Base-by-base conservation (phyloP, 2,797 vertebrate genomes). In the Epinephelus awoara region DNA sequence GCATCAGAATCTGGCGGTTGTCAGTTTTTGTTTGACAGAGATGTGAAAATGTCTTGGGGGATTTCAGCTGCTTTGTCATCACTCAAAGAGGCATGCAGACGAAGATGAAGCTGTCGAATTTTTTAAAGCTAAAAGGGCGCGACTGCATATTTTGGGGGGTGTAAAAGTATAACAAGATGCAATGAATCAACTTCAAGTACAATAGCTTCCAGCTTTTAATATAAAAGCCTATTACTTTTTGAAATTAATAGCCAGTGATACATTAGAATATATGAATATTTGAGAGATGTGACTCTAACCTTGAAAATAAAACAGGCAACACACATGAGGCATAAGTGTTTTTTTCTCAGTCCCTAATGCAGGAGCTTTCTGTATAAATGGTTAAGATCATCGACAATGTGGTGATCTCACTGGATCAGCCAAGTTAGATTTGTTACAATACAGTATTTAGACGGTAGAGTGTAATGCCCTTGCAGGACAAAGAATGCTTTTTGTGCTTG, bases 151-250 rank as follows among this genome's bases (percentile, higher is more conserved):
- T 79, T 72, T 50, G 42, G 4, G 34, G n/a, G 46, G 25, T 59
- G 11, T 51, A 38, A 21, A 58, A 58, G 38, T 67, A 56, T 38
- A 63, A 74, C 51, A 67, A 73, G 42, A 57, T 51, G 59, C 25
- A 38, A 42, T 69, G 15, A 82, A 75, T 82, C 58, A 77, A 67
- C 61, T 70, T 73, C 54, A 77, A 47, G 21, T 21, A 52, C 42
- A 87, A 59, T 21, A 18, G 34, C 44, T 46, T 56, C 15, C 17
- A 58, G 62, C 40, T 51, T 51, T 29, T 11, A 56, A 18, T 25
- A n/a, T 0, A 82, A 71, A 27, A 21, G 10, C 1, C 11, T 18
- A 58, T 25, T 67, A 46, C 44, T 68, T 82, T 82, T 52, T 69
- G 0, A 68, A 77, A 77, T 68, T 3, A 68, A 71, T 55, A 69